These are phyloP conservation scores for Propithecus perrieri DNA, from an alignment of 2,797 vertebrate genomes.

Conservation along the genomic window DNA sequence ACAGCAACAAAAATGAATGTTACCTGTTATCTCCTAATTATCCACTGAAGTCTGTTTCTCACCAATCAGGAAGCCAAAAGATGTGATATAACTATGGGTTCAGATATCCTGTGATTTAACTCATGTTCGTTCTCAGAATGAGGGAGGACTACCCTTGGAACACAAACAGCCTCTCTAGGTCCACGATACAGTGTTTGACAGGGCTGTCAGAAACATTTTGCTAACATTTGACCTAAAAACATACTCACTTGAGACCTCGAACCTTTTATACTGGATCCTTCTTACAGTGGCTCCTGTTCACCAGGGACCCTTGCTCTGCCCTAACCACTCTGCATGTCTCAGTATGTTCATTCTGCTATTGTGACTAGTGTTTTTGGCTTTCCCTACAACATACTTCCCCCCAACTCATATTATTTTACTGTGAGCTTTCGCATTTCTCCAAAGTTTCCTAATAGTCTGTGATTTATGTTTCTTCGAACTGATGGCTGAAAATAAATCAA, in stretches of 20 bases:
- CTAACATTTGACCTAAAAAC: slow-evolving; percentile 65
- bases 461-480: not conserved
- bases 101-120: not conserved
- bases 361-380: not conserved
- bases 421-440: not conserved
- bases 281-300: not conserved
- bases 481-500: not conserved
- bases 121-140: not conserved
- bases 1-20: not conserved
- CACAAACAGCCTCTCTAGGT: not conserved
- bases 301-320: not conserved
- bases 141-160: not conserved
- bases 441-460: not conserved
- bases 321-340: accelerated
- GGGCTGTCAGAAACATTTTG: slow-evolving; percentile 61
- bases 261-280: not conserved
- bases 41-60: not conserved
- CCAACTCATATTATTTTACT: not conserved
- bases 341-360: not conserved
- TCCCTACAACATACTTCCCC: not conserved
- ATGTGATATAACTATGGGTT: not conserved
- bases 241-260: slow-evolving; percentile 35
- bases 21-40: not conserved
- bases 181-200: slow-evolving; percentile 42
- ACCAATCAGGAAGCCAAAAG: not conserved